Percentiles rank a stretch among this genome's conserved stretches.
Evolutionary conservation across 2,888 invertebrate genomes (phyloP).

Genomic region (Micoletzkya japonica): DNA sequence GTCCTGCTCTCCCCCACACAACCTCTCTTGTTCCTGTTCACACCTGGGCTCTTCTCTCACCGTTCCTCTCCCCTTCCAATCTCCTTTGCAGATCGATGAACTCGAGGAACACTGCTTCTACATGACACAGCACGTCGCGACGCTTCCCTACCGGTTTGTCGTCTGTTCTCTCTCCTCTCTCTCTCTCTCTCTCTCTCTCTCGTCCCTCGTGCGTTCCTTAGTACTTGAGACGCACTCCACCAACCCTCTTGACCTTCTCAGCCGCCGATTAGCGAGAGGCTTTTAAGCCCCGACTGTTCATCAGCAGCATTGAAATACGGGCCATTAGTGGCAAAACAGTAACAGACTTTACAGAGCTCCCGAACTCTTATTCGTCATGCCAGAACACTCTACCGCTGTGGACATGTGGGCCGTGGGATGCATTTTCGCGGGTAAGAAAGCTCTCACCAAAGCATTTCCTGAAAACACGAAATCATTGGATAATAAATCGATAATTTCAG

Average conservation of each 20-base stretch:
- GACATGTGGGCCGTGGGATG: constrained; percentile 62
- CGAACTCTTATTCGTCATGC: constrained; percentile 57
- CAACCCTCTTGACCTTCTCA: too few species aligned
- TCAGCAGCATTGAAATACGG: too few species aligned
- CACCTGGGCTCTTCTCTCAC: too few species aligned
- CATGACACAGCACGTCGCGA: constrained; percentile 61
- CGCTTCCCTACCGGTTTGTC: constrained; percentile 49
- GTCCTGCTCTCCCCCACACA: too few species aligned
- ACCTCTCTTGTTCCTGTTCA: too few species aligned
- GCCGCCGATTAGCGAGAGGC: too few species aligned
- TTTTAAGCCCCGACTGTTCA: too few species aligned
- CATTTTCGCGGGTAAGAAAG: constrained; percentile 43
- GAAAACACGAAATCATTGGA: not conserved
- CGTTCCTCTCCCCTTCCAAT: too few species aligned
- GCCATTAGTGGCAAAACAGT: too few species aligned
- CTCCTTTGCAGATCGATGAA: constrained; percentile 42
- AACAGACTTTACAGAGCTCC: constrained; percentile 55
- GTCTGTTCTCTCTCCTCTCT: not conserved
- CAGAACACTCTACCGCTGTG: constrained; percentile 59
- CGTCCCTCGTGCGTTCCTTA: too few species aligned
- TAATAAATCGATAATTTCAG: constrained; percentile 25
- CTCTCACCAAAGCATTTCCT: not conserved
- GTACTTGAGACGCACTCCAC: too few species aligned
- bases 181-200: not conserved
- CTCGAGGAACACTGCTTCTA: constrained; percentile 60